Evolutionary conservation across 2,797 vertebrate species (phyloP).

Genomic region (Clarias laeviceps): DNA sequence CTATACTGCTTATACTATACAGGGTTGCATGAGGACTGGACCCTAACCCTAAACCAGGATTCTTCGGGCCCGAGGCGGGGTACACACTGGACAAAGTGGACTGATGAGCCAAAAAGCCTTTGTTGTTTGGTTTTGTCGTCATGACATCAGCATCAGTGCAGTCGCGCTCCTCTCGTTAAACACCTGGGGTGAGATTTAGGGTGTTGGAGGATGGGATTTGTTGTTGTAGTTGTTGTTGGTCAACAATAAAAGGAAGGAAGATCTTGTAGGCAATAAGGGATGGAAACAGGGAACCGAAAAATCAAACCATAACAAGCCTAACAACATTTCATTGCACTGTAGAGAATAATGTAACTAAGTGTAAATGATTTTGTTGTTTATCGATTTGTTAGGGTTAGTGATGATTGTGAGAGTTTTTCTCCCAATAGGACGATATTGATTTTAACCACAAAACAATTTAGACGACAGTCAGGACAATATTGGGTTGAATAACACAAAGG

Average conservation of each 20-base stretch:
- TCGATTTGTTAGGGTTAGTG: not conserved
- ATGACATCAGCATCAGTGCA: too few relatives aligned
- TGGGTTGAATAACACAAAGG: not conserved
- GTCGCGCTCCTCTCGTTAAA: too few relatives aligned
- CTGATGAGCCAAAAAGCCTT: not conserved
- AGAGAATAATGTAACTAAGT: not conserved
- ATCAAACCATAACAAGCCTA: not conserved
- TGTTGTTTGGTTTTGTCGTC: not conserved
- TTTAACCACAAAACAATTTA: not conserved
- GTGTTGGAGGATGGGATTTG: too few relatives aligned
- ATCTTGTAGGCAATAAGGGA: too few relatives aligned
- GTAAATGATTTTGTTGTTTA: not conserved
- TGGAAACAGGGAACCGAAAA: not conserved
- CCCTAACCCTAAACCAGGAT: too few relatives aligned
- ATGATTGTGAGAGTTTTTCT: not conserved
- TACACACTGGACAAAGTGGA: too few relatives aligned
- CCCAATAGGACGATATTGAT: not conserved
- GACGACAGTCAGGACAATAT: not conserved
- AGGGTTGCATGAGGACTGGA: too few relatives aligned
- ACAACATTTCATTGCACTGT: not conserved
- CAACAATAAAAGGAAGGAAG: too few relatives aligned
- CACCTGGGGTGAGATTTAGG: too few relatives aligned
- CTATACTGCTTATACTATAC: too few relatives aligned
- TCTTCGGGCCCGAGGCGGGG: too few relatives aligned
- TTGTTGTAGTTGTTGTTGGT: too few relatives aligned